A percentile compares a stretch with the other conserved stretches of the same genome.
Conservation (phyloP, 1,140 invertebrate genomes). For the Calephelis virginiensis region DNA sequence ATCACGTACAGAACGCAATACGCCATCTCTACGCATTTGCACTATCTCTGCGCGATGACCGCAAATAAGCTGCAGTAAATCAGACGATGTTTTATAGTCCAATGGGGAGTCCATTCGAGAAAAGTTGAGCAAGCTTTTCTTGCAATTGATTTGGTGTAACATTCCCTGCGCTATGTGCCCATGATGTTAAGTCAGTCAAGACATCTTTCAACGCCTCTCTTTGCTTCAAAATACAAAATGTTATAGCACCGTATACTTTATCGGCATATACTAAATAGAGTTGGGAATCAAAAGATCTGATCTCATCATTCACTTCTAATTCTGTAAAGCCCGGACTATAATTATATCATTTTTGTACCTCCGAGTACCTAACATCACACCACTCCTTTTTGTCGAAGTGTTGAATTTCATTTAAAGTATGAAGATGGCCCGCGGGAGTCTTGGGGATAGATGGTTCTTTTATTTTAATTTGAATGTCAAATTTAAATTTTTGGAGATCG, state of each 20-base stretch:
- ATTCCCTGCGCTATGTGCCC: conserved; percentile 8
- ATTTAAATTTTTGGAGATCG: too few species aligned
- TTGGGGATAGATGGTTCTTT: too few species aligned
- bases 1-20: background rate
- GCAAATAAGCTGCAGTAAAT: conserved; percentile 22
- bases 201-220: conserved; percentile 22
- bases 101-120: conserved; percentile 20
- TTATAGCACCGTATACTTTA: conserved; percentile 29
- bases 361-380: conserved; percentile 37
- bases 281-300: conserved; percentile 20
- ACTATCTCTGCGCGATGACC: conserved; percentile 22
- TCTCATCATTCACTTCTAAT: conserved; percentile 30
- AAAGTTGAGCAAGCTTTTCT: conserved; percentile 23
- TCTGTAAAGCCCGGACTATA: conserved; percentile 31
- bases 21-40: conserved; percentile 16
- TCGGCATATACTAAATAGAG: conserved; percentile 24
- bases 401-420: conserved; percentile 29
- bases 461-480: too few species aligned
- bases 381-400: conserved; percentile 29
- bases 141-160: conserved; percentile 2
- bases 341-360: conserved; percentile 35
- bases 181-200: conserved; percentile 17
- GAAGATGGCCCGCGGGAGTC: too few species aligned
- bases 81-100: conserved; percentile 20
- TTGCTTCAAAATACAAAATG: conserved; percentile 36